Evolutionary conservation across 2,113 vertebrate genomes (phyloP), one percentile per base, ranked within the genome.

Genomic region (Centropus unirufus): DNA sequence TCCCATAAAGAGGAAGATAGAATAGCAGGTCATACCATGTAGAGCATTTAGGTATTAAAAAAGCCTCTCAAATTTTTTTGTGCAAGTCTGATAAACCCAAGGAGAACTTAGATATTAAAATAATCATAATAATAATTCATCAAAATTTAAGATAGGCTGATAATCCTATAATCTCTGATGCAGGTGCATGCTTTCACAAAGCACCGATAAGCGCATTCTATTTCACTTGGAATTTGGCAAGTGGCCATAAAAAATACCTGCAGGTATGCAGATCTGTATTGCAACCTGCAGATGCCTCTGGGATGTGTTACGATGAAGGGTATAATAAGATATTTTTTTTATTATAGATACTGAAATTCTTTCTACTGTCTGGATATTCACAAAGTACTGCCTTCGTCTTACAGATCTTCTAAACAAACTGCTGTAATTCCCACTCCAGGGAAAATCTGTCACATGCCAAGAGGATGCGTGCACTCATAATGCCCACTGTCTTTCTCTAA

Each of bases 371-470:
- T 32, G 61, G 30, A 72, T 42, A 55, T 55, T 44, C 54, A 66
- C 17, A 83, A 79, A 72, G 66, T 62, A 66, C 24, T 69, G 14
- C 22, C 67, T 61, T 75, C 67, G 9, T 52, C 80, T 83, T 46
- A 63, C 15, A 81, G 64, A 44, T 32, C 39, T 82, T 86, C 80
- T 78, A 91, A 89, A 84, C 5, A 77, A 95, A 63, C n/a, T 87
- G 27, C 62, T 70, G 29, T 32, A 84, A 83, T 81, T 22, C 26
- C 4, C 32, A 21, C 52, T 79, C 20, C 23, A 62, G 34, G 16
- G 14, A 89, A 93, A 77, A 17, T 29, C 24, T 83, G 63, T 49
- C 1, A 5, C 78, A 83, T 49, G 52, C 42, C 74, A 89, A 70
- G 22, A 81, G 55, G 70, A 84, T 59, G 55, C 34, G 80, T 23